These are phyloP conservation scores for Bovichtus variegatus DNA, from an alignment of 2,797 vertebrate genomes.

Conservation along the genomic window DNA sequence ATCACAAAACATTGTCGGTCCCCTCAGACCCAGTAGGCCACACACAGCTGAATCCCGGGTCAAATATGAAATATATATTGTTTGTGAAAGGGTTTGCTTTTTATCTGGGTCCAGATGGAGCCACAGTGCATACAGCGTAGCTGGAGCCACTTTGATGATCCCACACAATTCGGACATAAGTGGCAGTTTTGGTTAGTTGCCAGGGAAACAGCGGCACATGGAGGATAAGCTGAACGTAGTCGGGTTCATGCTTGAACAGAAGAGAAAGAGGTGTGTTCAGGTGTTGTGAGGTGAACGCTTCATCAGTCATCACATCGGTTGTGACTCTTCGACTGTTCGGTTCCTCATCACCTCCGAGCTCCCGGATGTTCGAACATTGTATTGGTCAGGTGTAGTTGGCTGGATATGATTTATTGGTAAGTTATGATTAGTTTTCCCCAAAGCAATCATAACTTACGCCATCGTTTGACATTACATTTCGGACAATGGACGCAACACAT, in stretches of 20 bases:
- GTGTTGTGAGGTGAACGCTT: background rate
- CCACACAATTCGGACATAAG: background rate
- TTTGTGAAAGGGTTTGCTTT: background rate
- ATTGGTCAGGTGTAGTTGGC: background rate
- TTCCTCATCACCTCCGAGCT: background rate
- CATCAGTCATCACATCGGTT: background rate
- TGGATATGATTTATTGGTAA: background rate
- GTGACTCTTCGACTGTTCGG: background rate
- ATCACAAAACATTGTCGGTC: no score
- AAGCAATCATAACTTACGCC: background rate
- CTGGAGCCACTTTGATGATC: background rate
- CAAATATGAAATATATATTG: no score
- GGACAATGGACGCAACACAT: background rate
- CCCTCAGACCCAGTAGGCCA: background rate
- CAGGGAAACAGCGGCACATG: background rate
- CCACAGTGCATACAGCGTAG: background rate
- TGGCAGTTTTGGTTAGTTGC: slow-evolving; percentile 2
- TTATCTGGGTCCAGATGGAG: background rate
- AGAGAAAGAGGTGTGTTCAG: background rate
- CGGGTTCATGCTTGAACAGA: background rate
- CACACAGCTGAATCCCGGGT: background rate
- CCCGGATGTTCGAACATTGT: background rate
- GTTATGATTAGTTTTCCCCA: background rate
- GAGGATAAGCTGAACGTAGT: background rate
- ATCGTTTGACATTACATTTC: background rate